phyloP scores from a whole-genome alignment of 2,888 invertebrate species.

The Epinotia brunnichana region DNA sequence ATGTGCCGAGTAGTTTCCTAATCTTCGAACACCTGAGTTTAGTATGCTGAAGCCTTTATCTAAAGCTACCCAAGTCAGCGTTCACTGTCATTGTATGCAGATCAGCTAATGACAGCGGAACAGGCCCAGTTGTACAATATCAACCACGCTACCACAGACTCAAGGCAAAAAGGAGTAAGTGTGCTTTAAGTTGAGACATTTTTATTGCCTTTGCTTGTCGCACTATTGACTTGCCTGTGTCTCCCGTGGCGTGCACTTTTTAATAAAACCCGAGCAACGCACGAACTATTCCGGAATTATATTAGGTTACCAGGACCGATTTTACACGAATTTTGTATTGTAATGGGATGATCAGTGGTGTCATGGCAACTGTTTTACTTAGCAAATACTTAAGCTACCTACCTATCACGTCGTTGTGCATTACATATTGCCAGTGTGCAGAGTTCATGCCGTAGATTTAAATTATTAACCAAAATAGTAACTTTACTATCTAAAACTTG shows the following conservation, averaged over 20 bases:
- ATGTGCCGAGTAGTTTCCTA: no score
- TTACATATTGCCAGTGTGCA: no score
- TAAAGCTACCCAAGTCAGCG: conserved; percentile 2
- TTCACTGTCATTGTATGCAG: conserved; percentile 55
- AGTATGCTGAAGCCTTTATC: conserved; percentile 10
- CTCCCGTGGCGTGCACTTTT: conserved; percentile 23
- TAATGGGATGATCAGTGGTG: no score
- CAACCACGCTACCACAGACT: conserved; percentile 14
- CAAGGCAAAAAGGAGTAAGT: neutral
- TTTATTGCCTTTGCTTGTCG: neutral
- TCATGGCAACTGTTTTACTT: no score
- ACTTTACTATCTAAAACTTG: neutral
- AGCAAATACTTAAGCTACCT: no score
- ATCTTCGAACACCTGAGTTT: neutral
- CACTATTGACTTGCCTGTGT: neutral
- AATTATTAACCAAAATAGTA: no score
- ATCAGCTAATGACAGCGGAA: conserved; percentile 46
- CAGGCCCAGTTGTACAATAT: conserved; percentile 22
- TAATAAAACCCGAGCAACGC: conserved; percentile 14
- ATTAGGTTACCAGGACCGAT: conserved; percentile 17
- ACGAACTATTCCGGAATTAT: conserved; percentile 3
- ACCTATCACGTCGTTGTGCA: no score
- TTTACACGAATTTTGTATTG: neutral
- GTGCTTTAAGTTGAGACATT: neutral
- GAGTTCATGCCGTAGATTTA: no score